Base-by-base conservation (phyloP, 2,113 vertebrate genomes). In the Phodopus roborovskii region DNA sequence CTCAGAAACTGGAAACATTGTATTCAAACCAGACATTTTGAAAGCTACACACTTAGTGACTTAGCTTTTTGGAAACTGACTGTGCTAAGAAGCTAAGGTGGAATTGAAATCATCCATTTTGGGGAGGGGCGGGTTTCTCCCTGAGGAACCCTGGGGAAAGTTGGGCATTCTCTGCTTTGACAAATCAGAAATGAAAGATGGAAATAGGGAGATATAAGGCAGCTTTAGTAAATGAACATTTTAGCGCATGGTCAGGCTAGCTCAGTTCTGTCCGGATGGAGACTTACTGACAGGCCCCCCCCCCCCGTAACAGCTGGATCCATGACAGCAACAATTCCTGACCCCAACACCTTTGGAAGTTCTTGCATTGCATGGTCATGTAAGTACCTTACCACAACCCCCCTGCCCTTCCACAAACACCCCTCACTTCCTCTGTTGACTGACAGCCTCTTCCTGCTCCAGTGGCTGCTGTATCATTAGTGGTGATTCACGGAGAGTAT, bases 371-470 rank as follows among this genome's bases (percentile, higher is more conserved):
- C 91, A 94, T 84, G 88, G 68, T 94, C 36, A 36, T 91, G 75
- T 92, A 85, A 88, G 75, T 82, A 90, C 15, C 50, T 95, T 70
- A n/a, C 94, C 95, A 93, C 96, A 90, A 95, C 62, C 85, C 82
- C 88, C 39, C 58, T 86, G 60, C 62, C 90, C 81, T 50, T 78
- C 77, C 39, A 64, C 0, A 58, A 62, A 94, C 78, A 82, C 94
- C 88, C 68, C 64, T 39, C 33, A 62, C 96, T 93, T 94, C 88
- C 60, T 88, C 66, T 94, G 62, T 84, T 92, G 95, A 84, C 87
- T 71, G 64, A 92, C 81, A 77, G 64, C 81, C 53, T 82, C 92
- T 83, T 96, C 68, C 78, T 58, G 92, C 70, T 42, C 68, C 74
- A 85, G 78, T 26, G 30, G 26, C 56, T 58, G 73, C 68, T 39